These are phyloP conservation scores for Drosophila miranda DNA, from an alignment of 1,140 invertebrate genomes.

Conservation along the genomic window DNA sequence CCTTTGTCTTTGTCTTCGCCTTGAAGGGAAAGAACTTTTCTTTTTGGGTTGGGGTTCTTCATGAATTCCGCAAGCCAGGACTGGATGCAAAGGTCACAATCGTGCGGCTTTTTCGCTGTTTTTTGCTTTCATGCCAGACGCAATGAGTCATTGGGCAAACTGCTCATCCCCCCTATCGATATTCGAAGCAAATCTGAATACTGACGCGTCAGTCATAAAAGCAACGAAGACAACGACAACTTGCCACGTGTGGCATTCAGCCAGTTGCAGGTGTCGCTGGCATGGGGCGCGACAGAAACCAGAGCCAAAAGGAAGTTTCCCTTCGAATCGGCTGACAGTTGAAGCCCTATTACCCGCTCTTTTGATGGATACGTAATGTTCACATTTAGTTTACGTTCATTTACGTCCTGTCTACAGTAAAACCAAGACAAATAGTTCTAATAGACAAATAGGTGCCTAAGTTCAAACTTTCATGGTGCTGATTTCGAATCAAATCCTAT, in stretches of 20 bases:
- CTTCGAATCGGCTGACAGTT: constrained; percentile 57
- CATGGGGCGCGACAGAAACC: constrained; percentile 46
- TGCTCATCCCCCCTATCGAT: constrained; percentile 9
- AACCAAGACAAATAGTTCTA: constrained; percentile 3
- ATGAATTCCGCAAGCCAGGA: constrained; percentile 9
- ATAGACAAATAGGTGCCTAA: neutral
- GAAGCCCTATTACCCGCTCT: constrained; percentile 42
- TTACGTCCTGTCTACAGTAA: constrained; percentile 28
- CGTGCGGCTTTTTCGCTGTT: constrained; percentile 60
- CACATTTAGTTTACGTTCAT: constrained; percentile 63
- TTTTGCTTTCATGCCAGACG: constrained; percentile 45
- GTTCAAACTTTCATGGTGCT: too few relatives aligned
- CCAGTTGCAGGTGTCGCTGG: constrained; percentile 45
- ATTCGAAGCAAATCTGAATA: constrained; percentile 45
- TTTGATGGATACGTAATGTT: constrained; percentile 61
- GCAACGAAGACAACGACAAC: constrained; percentile 32
- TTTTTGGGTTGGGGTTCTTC: constrained; percentile 19
- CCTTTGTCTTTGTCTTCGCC: constrained; percentile 54
- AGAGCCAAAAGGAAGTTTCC: constrained; percentile 8
- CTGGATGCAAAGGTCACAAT: constrained; percentile 39
- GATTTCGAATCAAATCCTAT: too few relatives aligned
- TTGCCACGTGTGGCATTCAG: constrained; percentile 51
- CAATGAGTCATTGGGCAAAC: constrained; percentile 52
- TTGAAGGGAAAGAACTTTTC: constrained; percentile 49
- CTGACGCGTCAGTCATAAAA: constrained; percentile 46